Conservation (phyloP, 2,797 vertebrate species). For the Tragelaphus oryx region DNA sequence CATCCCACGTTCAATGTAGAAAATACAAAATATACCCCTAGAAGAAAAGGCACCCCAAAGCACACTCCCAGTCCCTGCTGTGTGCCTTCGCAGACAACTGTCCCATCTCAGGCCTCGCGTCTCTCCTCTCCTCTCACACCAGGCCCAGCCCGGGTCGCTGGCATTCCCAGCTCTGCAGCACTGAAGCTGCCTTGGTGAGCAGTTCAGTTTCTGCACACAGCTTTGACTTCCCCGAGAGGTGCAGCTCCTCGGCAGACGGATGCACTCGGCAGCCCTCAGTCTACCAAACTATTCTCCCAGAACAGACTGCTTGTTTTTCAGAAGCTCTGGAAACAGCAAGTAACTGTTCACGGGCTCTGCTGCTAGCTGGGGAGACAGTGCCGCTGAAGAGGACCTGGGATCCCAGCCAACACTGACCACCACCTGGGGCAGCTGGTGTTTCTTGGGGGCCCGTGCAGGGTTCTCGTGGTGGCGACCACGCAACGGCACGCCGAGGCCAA, state of each 20-base stretch:
- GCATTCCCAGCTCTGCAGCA: not conserved
- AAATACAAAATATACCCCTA: not conserved
- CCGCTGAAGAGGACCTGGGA: not conserved
- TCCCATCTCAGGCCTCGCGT: not conserved
- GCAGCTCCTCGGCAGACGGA: not conserved
- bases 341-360: not conserved
- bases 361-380: not conserved
- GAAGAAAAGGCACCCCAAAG: not conserved
- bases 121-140: not conserved
- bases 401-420: not conserved
- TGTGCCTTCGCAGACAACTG: not conserved
- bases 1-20: not conserved
- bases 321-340: not conserved
- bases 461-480: not conserved
- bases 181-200: not conserved
- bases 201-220: not conserved
- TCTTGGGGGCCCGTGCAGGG: rapidly evolving
- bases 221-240: not conserved
- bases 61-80: not conserved
- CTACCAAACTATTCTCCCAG: not conserved
- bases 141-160: rapidly evolving
- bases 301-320: not conserved
- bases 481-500: not conserved
- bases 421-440: not conserved
- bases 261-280: not conserved